Evolutionary conservation across 2,113 vertebrate genomes (phyloP), one percentile per base, ranked within the genome.

Genomic region (Bombycilla garrulus): DNA sequence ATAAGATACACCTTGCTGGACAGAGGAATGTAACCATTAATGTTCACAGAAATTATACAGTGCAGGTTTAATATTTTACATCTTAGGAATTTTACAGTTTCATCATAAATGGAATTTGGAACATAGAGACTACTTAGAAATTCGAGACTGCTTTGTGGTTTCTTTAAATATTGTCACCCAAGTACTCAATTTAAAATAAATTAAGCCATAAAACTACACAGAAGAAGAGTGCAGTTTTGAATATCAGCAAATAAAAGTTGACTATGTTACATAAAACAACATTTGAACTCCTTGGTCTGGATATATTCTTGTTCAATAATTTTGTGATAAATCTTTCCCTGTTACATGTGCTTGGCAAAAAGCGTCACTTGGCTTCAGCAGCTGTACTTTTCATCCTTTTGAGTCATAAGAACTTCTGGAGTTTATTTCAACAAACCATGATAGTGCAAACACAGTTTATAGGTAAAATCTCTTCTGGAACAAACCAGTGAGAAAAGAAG

Each of bases 81-180:
- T 40, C 10, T 25, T 58, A 28, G 5, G 6, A 44, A 81, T 78
- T 87, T 81, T 93, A 88, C 18, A 73, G 12, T 73, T 86, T 51
- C 11, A 38, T 54, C 33, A 61, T 88, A 86, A 90, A 80, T 50
- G 18, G 50, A 83, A 86, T 74, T 61, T 70, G 42, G 31, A 93
- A 44, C 38, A 77, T 21, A 79, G 5, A 73, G 13, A 76, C 7
- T 65, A 42, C 47, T 86, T 42, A 40, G 19, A 90, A 88, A 90
- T 66, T 88, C 24, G 61, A 90, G 64, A 66, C 23, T 70, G 14
- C 18, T 77, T 65, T 90, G 23, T 50, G 18, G 29, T 50, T 93
- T 72, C n/a, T 86, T 93, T 76, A 92, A 86, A 88, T 83, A 95
- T 86, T 95, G 86, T 92, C 36, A 50, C 24, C 10, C 33, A 58